Evolutionary conservation across 2,888 invertebrate species (phyloP).

Genomic region (Sussaba pulchella): DNA sequence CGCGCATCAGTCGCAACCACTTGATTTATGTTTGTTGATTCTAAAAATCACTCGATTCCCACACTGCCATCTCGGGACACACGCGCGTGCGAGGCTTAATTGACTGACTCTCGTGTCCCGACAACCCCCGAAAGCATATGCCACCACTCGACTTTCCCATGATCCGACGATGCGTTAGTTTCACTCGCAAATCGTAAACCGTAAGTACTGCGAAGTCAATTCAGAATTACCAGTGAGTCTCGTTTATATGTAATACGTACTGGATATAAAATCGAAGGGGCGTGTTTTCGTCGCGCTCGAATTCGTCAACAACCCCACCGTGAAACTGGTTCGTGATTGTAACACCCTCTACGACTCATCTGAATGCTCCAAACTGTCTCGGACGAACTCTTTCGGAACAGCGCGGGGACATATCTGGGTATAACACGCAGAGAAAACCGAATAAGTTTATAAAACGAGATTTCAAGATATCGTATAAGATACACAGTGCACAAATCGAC

Average conservation of each 20-base stretch:
- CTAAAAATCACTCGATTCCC: constrained; percentile 80
- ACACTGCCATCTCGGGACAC: constrained; percentile 67
- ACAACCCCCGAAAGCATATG: constrained; percentile 72
- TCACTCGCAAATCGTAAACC: constrained; percentile 12
- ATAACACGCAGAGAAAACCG: too few relatives aligned
- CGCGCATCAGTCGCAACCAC: constrained; percentile 66
- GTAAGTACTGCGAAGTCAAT: constrained; percentile 47
- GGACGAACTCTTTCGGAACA: too few relatives aligned
- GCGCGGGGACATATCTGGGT: too few relatives aligned
- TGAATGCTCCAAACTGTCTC: too few relatives aligned
- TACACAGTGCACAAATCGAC: too few relatives aligned
- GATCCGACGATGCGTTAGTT: constrained; percentile 61
- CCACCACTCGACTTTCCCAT: constrained; percentile 78
- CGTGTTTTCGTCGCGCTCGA: constrained; percentile 48
- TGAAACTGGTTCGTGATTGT: constrained; percentile 23
- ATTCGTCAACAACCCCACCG: constrained; percentile 42
- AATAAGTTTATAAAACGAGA: too few relatives aligned
- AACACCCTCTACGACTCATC: neutral
- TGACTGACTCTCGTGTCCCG: constrained; percentile 68
- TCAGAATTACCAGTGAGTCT: constrained; percentile 48
- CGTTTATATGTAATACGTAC: constrained; percentile 24
- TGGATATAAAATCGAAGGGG: constrained; percentile 59
- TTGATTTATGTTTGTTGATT: constrained; percentile 81
- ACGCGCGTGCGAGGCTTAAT: constrained; percentile 70
- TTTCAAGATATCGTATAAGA: too few relatives aligned